These are phyloP conservation scores for Octopus sinensis DNA, from an alignment of 1,140 invertebrate genomes.

Conservation along the genomic window DNA sequence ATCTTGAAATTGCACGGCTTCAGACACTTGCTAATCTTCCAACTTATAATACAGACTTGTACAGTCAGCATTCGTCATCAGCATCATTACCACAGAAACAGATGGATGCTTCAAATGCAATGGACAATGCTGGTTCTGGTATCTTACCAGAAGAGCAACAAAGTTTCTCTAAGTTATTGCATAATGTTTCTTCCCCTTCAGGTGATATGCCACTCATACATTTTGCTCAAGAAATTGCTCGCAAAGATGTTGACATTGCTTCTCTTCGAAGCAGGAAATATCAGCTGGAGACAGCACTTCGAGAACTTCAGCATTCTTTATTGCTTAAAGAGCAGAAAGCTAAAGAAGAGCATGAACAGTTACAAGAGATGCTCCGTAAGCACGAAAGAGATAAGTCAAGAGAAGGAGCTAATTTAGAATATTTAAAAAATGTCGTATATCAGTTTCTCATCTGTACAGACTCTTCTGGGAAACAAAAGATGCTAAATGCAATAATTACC, in stretches of 20 bases:
- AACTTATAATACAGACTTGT: slow-evolving; percentile 18
- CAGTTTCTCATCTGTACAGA: slow-evolving; percentile 74
- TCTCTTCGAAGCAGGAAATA: slow-evolving; percentile 71
- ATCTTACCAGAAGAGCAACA: slow-evolving; percentile 37
- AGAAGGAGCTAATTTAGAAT: slow-evolving; percentile 83
- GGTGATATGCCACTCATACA: slow-evolving; percentile 69
- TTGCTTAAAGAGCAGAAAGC: slow-evolving; percentile 63
- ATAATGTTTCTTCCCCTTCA: slow-evolving; percentile 33
- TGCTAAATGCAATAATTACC: slow-evolving; percentile 84
- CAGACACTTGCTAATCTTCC: slow-evolving; percentile 46
- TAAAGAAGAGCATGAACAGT: slow-evolving; percentile 61
- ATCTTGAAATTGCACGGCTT: slow-evolving; percentile 71
- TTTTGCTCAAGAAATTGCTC: slow-evolving; percentile 78
- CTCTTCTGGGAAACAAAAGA: slow-evolving; percentile 69
- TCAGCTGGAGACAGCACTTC: slow-evolving; percentile 67
- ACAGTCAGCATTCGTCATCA: slow-evolving; percentile 19
- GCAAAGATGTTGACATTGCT: slow-evolving; percentile 77
- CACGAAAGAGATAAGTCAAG: slow-evolving; percentile 73
- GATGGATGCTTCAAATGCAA: neutral
- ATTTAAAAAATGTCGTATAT: slow-evolving; percentile 85
- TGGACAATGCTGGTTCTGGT: slow-evolving; percentile 14
- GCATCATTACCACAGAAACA: neutral
- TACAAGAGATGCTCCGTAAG: slow-evolving; percentile 63
- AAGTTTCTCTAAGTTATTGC: slow-evolving; percentile 42
- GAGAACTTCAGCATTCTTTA: slow-evolving; percentile 66